Base-by-base conservation (phyloP, 2,113 vertebrate species). In the Forbesichthys agassizii region DNA sequence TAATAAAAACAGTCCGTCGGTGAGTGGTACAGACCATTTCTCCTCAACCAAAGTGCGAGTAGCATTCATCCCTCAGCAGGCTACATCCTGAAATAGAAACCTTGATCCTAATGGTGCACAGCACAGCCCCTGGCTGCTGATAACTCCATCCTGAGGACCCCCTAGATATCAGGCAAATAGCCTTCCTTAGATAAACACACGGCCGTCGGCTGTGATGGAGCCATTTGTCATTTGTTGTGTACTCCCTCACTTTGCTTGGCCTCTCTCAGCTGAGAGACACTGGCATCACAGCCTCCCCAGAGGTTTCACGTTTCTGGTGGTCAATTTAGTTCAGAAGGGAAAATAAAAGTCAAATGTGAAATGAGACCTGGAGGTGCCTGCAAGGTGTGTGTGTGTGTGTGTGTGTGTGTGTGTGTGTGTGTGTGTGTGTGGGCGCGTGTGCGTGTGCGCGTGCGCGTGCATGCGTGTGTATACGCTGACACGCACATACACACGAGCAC, bases 101-200 rank as follows among this genome's bases (percentile, higher is more conserved):
- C 82, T 89, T 91, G 89, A 92, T 91, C 87, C 89, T 91, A 92
- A 92, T 91, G 90, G 84, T 85, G 83, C 81, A 75, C 88, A 88
- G 84, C 79, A 83, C 70, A 83, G 83, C 86, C 86, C 65, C 79
- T 69, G 73, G 84, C 81, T 65, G 65, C 65, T 84, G 84, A 89
- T 64, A 51, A 88, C 88, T 86, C 83, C 82, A 82, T 83, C 85
- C 78, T 82, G 84, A 91, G 85, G 85, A 84, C 69, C 82, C 82
- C 77, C 71, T 61, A 74, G 64, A 78, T 83, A 74, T 75, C 9
- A 54, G 81, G 83, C 78, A 74, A 79, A 71, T 65, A 54, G 71
- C 73, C 76, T 63, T 74, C 66, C 73, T 63, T 62, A 80, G 76
- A 72, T 77, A 47, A n/a, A 3, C 67, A 52, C 65, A 66, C 60